These are phyloP conservation scores for Apaloderma vittatum DNA, from an alignment of 2,113 vertebrate genomes.

Conservation along the genomic window DNA sequence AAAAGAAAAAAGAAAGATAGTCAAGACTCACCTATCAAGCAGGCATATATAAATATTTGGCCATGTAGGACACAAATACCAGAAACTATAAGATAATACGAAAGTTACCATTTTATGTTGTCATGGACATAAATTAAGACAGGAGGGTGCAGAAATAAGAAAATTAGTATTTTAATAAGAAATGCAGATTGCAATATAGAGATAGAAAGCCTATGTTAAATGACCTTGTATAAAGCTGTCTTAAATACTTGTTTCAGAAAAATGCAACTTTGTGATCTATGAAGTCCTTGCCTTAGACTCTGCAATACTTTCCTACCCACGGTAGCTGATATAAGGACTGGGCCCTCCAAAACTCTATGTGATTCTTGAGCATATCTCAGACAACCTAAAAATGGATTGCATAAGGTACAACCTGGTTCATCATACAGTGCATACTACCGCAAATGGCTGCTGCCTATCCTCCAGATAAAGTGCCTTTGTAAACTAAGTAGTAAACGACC, in stretches of 20 bases:
- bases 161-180: not conserved
- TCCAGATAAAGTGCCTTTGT: not conserved
- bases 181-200: not conserved
- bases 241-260: not conserved
- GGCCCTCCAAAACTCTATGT: fast-evolving
- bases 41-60: not conserved
- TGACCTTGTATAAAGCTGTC: not conserved
- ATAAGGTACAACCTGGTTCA: not conserved
- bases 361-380: not conserved
- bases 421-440: not conserved
- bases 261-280: not conserved
- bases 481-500: not conserved
- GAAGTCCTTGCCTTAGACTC: not conserved
- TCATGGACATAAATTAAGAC: not conserved
- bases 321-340: not conserved
- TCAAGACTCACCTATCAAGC: not conserved
- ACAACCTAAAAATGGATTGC: not conserved
- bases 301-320: not conserved
- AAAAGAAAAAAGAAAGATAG: not conserved
- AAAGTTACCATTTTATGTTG: not conserved
- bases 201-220: not conserved
- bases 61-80: not conserved
- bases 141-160: not conserved
- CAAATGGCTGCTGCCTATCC: not conserved
- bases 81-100: not conserved